Conservation (phyloP, 1,140 invertebrate species). For the Metopolophium dirhodum region DNA sequence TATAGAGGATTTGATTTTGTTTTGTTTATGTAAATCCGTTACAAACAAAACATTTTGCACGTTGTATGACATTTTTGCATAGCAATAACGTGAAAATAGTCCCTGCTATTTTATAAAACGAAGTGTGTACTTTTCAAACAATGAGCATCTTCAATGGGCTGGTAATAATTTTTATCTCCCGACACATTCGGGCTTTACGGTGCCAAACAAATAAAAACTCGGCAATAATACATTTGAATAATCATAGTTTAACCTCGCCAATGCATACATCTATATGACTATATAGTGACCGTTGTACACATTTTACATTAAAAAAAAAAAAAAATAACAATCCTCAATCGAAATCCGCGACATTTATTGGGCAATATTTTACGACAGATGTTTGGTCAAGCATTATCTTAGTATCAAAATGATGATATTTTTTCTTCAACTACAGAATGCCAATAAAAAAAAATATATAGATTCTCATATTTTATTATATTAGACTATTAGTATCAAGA, state of each 20-base stretch:
- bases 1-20: conserved; percentile 14
- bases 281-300: conserved; percentile 13
- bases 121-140: conserved; percentile 35
- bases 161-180: conserved; percentile 50
- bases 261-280: conserved; percentile 16
- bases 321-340: neutral
- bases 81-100: neutral
- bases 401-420: neutral
- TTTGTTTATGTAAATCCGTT: conserved; percentile 29
- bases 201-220: conserved; percentile 51
- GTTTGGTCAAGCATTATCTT: conserved; percentile 26
- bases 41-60: conserved; percentile 17
- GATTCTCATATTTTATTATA: neutral
- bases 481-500: neutral
- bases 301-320: neutral
- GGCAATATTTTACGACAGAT: neutral
- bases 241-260: conserved; percentile 44
- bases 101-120: conserved; percentile 23
- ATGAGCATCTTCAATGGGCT: conserved; percentile 51
- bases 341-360: conserved; percentile 10
- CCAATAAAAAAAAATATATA: neutral
- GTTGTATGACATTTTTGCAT: neutral
- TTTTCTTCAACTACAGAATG: neutral
- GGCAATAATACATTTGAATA: conserved; percentile 46
- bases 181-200: conserved; percentile 52